Conservation (phyloP, 2,888 invertebrate species). For the Hydropsyche betteni region DNA sequence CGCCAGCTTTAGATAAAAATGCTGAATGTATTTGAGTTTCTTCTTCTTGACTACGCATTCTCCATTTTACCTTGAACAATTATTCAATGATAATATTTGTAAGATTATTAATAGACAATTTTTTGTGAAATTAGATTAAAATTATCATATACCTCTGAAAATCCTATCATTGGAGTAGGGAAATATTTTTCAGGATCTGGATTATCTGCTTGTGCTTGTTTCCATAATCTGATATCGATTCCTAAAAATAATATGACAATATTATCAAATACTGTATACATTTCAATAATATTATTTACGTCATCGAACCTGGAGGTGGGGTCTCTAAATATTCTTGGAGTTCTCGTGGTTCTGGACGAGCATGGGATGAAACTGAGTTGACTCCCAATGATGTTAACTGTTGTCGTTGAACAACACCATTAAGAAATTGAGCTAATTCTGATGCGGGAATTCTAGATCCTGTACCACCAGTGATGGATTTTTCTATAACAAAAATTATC, state of each 20-base stretch:
- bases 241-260: conserved; percentile 63
- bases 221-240: conserved; percentile 94
- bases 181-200: conserved; percentile 90
- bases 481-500: conserved; percentile 77
- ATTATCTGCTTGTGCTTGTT: conserved; percentile 95
- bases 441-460: conserved; percentile 76
- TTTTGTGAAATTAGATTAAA: not conserved
- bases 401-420: conserved; percentile 74
- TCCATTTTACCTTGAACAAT: conserved; percentile 69
- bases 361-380: conserved; percentile 74
- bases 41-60: conserved; percentile 84
- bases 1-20: conserved; percentile 80
- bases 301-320: conserved; percentile 76
- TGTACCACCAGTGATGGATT: conserved; percentile 69
- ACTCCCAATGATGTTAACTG: conserved; percentile 80
- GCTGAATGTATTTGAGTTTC: conserved; percentile 84
- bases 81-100: not conserved
- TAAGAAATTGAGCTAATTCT: conserved; percentile 75
- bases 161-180: conserved; percentile 94
- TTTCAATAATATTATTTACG: not conserved
- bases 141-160: conserved; percentile 67
- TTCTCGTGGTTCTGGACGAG: conserved; percentile 80
- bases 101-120: too few species aligned
- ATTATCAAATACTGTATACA: too few species aligned
- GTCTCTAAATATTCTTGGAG: conserved; percentile 88